phyloP scores from a whole-genome alignment of 2,888 invertebrate species.

The Apodemia duryi region DNA sequence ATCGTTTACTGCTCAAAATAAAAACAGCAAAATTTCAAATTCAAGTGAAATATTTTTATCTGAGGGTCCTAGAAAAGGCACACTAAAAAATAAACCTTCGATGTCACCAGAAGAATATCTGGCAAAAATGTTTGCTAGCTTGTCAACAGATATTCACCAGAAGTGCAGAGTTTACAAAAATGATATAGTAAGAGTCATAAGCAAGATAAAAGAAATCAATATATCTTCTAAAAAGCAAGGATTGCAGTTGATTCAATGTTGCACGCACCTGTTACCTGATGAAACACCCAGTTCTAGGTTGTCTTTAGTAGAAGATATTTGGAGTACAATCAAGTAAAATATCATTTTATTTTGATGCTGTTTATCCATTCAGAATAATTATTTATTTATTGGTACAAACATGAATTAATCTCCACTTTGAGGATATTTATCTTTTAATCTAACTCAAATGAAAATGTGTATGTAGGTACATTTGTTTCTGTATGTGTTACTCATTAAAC shows the following conservation, averaged over 20 bases:
- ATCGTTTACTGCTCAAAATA: not conserved
- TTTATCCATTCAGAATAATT: too few relatives aligned
- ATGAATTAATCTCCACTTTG: too few relatives aligned
- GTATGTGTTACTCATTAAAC: too few relatives aligned
- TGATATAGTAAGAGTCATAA: slow-evolving; percentile 54
- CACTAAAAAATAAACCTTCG: slow-evolving; percentile 18
- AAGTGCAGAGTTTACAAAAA: slow-evolving; percentile 70
- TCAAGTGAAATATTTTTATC: slow-evolving; percentile 28
- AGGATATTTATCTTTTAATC: too few relatives aligned
- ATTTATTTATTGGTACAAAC: too few relatives aligned
- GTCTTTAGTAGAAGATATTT: slow-evolving; percentile 73
- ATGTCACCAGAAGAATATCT: slow-evolving; percentile 49
- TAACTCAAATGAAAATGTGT: too few relatives aligned
- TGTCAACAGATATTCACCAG: slow-evolving; percentile 61
- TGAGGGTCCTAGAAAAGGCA: slow-evolving; percentile 22
- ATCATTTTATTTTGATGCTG: not conserved
- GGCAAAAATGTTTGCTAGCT: slow-evolving; percentile 56
- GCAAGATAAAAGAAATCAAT: slow-evolving; percentile 57
- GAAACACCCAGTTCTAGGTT: slow-evolving; percentile 64
- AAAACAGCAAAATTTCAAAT: not conserved
- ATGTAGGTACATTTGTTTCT: too few relatives aligned
- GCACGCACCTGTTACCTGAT: slow-evolving; percentile 76
- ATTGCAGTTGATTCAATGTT: slow-evolving; percentile 73
- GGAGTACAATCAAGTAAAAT: slow-evolving; percentile 69
- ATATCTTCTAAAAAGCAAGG: slow-evolving; percentile 65